Percentiles rank a stretch among this genome's conserved stretches.
phyloP scores from a whole-genome alignment of 2,113 vertebrate genomes.

The rat (Rattus norvegicus) region GRCr8 NC_086035.1:24009001-24009500 shows the following conservation, averaged over 20 bases:
- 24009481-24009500: neutral
- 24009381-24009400: neutral
- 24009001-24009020: neutral
- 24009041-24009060: neutral
- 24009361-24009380: neutral
- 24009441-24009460: neutral
- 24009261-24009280: neutral
- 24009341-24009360: neutral
- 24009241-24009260: conserved; percentile 38
- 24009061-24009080: neutral
- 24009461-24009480: conserved; percentile 31
- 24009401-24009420: conserved; percentile 8
- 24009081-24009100: neutral
- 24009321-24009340: neutral
- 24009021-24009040: neutral
- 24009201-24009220: conserved; percentile 49
- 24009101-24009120: neutral
- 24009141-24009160: neutral
- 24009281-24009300: neutral
- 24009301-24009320: neutral
- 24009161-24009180: neutral
- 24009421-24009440: neutral
- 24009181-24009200: conserved; percentile 17
- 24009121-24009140: neutral
- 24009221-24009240: conserved; percentile 1